Evolutionary conservation across 2,888 invertebrate species (phyloP).

Genomic region (Antitype chi): DNA sequence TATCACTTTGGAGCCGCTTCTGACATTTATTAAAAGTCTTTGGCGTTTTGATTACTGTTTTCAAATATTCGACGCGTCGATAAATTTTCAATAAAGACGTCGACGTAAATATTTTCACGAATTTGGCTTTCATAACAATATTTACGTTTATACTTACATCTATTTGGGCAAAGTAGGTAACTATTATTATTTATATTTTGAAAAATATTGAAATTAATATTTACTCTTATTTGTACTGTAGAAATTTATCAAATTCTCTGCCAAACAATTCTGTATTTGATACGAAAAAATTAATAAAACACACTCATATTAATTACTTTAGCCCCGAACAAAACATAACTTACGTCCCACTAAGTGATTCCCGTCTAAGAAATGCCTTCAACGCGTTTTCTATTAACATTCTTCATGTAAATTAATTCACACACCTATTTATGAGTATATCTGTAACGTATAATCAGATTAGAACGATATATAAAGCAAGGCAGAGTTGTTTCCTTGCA

Average conservation of each 20-base stretch:
- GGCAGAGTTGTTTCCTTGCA: constrained; percentile 60
- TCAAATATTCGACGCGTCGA: constrained; percentile 65
- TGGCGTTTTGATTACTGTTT: constrained; percentile 77
- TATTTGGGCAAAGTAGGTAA: background rate
- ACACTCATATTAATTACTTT: background rate
- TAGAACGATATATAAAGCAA: constrained; percentile 38
- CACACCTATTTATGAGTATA: constrained; percentile 30
- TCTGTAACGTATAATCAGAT: constrained; percentile 53
- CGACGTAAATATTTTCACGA: constrained; percentile 46
- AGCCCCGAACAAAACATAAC: constrained; percentile 5
- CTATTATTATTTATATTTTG: background rate
- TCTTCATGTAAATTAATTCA: constrained; percentile 46
- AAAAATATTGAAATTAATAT: background rate
- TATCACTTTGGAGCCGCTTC: constrained; percentile 78
- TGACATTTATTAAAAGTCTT: constrained; percentile 85
- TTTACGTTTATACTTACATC: constrained; percentile 1
- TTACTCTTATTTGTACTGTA: background rate
- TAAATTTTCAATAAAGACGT: constrained; percentile 62
- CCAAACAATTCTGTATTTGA: background rate
- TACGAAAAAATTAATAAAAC: background rate
- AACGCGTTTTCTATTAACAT: constrained; percentile 20
- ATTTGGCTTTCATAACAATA: constrained; percentile 29
- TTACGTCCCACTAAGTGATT: constrained; percentile 10
- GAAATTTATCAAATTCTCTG: background rate
- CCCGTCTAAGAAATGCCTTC: constrained; percentile 27